phyloP scores from a whole-genome alignment of 2,888 invertebrate genomes.

The Agrilus mali region DNA sequence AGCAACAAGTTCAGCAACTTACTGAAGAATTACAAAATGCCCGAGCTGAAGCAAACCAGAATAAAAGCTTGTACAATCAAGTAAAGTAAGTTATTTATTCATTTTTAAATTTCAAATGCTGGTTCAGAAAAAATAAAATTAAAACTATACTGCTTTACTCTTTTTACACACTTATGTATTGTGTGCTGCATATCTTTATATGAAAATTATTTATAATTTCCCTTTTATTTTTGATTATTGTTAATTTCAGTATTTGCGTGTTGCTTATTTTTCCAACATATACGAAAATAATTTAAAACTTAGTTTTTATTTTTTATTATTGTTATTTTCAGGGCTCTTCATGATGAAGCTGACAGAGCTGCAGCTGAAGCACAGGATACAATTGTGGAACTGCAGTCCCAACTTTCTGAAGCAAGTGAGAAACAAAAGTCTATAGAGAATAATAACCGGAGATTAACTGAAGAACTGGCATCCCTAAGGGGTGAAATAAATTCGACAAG shows the following conservation, averaged over 20 bases:
- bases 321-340: constrained; percentile 44
- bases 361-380: constrained; percentile 57
- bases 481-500: constrained; percentile 51
- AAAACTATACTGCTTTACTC: too few relatives aligned
- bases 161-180: background rate
- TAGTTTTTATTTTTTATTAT: background rate
- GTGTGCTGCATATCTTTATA: background rate
- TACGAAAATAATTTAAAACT: background rate
- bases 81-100: constrained; percentile 38
- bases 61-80: constrained; percentile 42
- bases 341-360: constrained; percentile 65
- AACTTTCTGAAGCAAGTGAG: constrained; percentile 47
- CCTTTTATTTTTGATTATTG: background rate
- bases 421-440: constrained; percentile 44
- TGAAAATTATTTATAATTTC: background rate
- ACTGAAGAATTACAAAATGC: constrained; percentile 37
- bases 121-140: too few relatives aligned
- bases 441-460: constrained; percentile 44
- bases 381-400: constrained; percentile 48
- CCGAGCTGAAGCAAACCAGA: constrained; percentile 40
- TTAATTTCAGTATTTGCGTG: constrained; percentile 33
- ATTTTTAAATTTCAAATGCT: background rate
- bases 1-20: constrained; percentile 41
- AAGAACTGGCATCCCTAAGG: constrained; percentile 46
- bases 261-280: background rate